Conservation (phyloP, 2,113 vertebrate species). For the Acanthisitta chloris region DNA sequence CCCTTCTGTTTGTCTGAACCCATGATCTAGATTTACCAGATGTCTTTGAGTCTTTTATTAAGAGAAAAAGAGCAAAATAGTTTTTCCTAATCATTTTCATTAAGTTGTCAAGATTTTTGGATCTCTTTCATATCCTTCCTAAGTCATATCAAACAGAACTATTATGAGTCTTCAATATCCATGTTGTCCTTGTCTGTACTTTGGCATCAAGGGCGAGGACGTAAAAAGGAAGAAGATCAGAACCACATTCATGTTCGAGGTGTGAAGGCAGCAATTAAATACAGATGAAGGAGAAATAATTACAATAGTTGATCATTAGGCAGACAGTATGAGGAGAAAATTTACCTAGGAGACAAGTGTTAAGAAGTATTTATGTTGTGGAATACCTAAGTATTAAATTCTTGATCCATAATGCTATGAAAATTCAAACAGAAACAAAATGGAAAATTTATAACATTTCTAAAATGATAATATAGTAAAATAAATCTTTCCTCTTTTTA, state of each 20-base stretch:
- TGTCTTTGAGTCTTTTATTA: background rate
- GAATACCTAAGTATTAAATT: background rate
- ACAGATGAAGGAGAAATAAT: background rate
- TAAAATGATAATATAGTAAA: background rate
- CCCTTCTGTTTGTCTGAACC: background rate
- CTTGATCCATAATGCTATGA: background rate
- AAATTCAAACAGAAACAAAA: background rate
- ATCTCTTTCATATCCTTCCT: background rate
- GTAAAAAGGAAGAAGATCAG: background rate
- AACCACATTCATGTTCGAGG: background rate
- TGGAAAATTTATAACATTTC: background rate
- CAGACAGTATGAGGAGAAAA: background rate
- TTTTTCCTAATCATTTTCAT: background rate
- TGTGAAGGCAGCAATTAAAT: background rate
- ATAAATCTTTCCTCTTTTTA: background rate
- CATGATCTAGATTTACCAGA: background rate
- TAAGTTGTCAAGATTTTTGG: background rate
- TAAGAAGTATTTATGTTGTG: background rate
- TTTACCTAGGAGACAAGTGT: background rate
- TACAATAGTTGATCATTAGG: background rate
- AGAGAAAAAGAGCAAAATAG: background rate
- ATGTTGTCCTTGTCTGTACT: background rate
- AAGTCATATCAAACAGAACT: background rate
- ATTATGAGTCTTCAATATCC: background rate
- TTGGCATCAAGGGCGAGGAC: background rate